Evolutionary conservation across 2,888 invertebrate species (phyloP).

Genomic region (Anthrax anthrax): DNA sequence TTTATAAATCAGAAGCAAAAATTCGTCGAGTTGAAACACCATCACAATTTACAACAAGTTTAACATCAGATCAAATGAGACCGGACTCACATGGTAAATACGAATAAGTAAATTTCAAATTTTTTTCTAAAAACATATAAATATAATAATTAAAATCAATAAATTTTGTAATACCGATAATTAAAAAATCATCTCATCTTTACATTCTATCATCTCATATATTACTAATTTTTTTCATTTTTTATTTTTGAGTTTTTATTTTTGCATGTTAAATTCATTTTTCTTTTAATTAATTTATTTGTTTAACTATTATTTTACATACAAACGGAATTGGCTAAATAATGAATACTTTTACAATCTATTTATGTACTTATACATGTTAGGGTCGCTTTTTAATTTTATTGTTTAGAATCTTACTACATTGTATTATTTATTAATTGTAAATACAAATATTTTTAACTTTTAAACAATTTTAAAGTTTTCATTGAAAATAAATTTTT

Average conservation of each 20-base stretch:
- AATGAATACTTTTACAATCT: no score
- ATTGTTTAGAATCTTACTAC: no score
- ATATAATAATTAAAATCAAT: no score
- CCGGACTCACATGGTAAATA: constrained; percentile 28
- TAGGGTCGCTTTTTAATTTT: no score
- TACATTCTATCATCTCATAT: background rate
- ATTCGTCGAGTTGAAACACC: constrained; percentile 27
- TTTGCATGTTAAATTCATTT: background rate
- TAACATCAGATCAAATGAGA: constrained; percentile 15
- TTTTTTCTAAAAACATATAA: no score
- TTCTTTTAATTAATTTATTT: constrained; percentile 5
- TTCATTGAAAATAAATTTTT: no score
- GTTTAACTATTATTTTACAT: constrained; percentile 6
- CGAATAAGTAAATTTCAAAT: background rate
- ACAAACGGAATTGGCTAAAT: constrained; percentile 14
- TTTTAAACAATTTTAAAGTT: no score
- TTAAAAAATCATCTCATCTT: background rate
- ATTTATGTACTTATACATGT: no score
- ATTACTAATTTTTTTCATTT: background rate
- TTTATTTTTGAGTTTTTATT: background rate
- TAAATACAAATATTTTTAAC: no score
- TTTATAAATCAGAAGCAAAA: constrained; percentile 31
- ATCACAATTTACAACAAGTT: constrained; percentile 15
- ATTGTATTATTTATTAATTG: no score
- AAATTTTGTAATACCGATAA: no score